Percentiles rank a stretch among this genome's conserved stretches.
phyloP scores from a whole-genome alignment of 64 coral and sea anemone species.

The Stichodactyla mertensii region DNA sequence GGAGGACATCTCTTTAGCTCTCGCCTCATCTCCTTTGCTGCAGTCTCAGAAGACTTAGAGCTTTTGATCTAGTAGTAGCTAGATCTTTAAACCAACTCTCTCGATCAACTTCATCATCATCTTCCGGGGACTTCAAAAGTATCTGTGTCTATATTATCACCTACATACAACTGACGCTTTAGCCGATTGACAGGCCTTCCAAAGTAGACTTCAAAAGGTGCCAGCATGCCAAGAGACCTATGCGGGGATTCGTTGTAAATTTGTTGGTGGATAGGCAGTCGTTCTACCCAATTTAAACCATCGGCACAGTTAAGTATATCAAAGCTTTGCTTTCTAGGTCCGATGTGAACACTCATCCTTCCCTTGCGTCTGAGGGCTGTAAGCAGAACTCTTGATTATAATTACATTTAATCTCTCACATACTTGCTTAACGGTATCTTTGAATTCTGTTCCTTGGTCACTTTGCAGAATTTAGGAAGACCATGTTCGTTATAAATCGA shows the following conservation, averaged over 20 bases:
- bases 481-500: constrained; percentile 48
- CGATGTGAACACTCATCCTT: constrained; percentile 34
- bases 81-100: background rate
- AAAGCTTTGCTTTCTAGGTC: constrained; percentile 34
- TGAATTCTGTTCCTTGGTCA: constrained; percentile 32
- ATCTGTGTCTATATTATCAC: background rate
- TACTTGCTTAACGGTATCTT: constrained; percentile 22
- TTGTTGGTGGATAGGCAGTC: constrained; percentile 19
- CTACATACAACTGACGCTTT: too few species aligned
- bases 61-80: too few species aligned
- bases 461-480: background rate
- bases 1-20: too few species aligned
- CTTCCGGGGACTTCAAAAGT: background rate
- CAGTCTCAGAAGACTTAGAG: too few species aligned
- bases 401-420: constrained; percentile 12
- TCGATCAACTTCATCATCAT: background rate
- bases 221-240: constrained; percentile 10
- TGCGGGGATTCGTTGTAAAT: constrained; percentile 35
- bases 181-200: background rate
- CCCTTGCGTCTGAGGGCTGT: constrained; percentile 43
- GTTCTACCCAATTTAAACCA: constrained; percentile 34
- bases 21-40: too few species aligned
- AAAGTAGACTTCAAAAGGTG: constrained; percentile 44
- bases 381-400: constrained; percentile 29
- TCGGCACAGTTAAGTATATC: background rate